Percentiles rank a stretch among this genome's conserved stretches.
Evolutionary conservation across 2,888 invertebrate genomes (phyloP).

Genomic region (Trichogramma dendrolimi): DNA sequence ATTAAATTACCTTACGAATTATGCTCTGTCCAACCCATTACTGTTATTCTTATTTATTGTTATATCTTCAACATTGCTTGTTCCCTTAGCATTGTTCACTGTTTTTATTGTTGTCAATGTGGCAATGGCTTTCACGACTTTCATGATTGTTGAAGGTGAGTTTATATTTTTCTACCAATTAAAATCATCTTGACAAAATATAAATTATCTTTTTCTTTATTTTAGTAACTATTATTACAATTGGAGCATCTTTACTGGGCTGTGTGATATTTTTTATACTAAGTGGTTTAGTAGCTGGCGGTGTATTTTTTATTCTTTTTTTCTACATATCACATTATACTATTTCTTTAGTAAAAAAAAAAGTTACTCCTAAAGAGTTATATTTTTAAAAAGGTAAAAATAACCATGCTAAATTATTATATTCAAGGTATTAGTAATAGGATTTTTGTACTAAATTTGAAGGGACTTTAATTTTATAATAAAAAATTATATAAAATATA

Average conservation of each 20-base stretch:
- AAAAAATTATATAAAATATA: too few relatives aligned
- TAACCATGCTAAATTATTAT: too few relatives aligned
- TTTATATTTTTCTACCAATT: background rate
- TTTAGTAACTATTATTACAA: constrained; percentile 30
- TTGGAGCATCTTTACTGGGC: constrained; percentile 29
- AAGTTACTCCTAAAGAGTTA: constrained; percentile 19
- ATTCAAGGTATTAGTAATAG: too few relatives aligned
- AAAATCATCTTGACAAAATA: background rate
- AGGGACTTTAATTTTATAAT: too few relatives aligned
- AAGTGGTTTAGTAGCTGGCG: constrained; percentile 23
- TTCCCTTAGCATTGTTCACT: constrained; percentile 32
- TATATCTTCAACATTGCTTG: constrained; percentile 16
- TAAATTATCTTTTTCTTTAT: constrained; percentile 16
- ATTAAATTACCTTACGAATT: constrained; percentile 23
- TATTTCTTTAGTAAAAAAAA: constrained; percentile 25
- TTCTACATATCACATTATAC: constrained; percentile 27
- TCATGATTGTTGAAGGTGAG: constrained; percentile 36
- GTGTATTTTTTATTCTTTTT: constrained; percentile 27
- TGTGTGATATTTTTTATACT: constrained; percentile 29
- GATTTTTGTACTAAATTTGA: too few relatives aligned
- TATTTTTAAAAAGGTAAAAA: too few relatives aligned
- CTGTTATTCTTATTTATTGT: constrained; percentile 23
- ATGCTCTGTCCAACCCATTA: constrained; percentile 24
- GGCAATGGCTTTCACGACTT: constrained; percentile 32
- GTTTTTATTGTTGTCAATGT: constrained; percentile 32